phyloP scores from a whole-genome alignment of 1,140 invertebrate genomes.

The Drosophila kurseongensis region DNA sequence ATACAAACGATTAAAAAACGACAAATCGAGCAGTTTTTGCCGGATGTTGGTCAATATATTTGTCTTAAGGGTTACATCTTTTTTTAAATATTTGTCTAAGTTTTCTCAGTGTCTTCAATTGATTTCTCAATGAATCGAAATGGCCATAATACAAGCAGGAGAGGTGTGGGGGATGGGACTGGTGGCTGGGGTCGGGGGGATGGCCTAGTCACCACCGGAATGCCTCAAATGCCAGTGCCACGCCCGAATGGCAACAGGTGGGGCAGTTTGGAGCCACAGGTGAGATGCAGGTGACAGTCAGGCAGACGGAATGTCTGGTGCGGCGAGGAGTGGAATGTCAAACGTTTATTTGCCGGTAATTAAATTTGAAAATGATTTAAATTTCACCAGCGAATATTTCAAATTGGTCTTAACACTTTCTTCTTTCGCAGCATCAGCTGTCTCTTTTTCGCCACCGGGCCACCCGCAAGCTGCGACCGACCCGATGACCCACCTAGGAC shows the following conservation, averaged over 20 bases:
- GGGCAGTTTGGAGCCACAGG: conserved; percentile 8
- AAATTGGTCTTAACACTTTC: conserved; percentile 75
- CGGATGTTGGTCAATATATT: too few species aligned
- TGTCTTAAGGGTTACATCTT: too few species aligned
- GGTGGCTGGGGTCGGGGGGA: too few species aligned
- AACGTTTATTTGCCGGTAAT: conserved; percentile 79
- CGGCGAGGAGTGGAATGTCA: conserved; percentile 62
- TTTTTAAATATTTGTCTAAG: background rate
- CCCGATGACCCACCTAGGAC: conserved; percentile 29
- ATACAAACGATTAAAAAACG: too few species aligned
- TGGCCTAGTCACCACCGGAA: too few species aligned
- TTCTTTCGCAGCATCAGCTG: conserved; percentile 18
- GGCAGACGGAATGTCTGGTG: conserved; percentile 47
- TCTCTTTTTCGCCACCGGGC: conserved; percentile 27
- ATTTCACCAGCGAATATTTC: conserved; percentile 74
- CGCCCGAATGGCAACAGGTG: conserved; percentile 14
- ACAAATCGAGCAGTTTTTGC: too few species aligned
- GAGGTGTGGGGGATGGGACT: background rate
- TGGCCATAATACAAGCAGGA: conserved; percentile 1
- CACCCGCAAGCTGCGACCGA: conserved; percentile 53
- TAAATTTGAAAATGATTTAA: conserved; percentile 81
- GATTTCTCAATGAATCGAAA: conserved; percentile 5
- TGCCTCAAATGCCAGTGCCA: too few species aligned
- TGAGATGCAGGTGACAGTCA: conserved; percentile 55
- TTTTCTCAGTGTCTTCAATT: background rate